Percentiles rank a stretch among this genome's conserved stretches.
These are phyloP conservation scores for Eulemur mongoz DNA, from an alignment of 2,797 vertebrate genomes.

Conservation along the genomic window DNA sequence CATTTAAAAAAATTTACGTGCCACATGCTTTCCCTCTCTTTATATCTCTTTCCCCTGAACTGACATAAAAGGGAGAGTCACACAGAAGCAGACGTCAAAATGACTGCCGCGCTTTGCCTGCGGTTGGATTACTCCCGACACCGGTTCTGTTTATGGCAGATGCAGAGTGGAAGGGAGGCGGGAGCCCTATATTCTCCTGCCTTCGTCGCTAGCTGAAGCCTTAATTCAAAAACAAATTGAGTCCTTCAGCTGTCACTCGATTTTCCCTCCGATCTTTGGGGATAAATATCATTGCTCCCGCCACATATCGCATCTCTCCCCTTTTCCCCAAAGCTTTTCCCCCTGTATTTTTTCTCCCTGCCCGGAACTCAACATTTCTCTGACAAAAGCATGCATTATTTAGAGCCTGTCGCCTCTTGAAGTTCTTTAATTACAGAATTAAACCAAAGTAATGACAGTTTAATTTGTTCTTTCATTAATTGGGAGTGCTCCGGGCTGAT, in stretches of 20 bases:
- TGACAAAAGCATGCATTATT: constrained; percentile 76
- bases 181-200: neutral
- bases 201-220: constrained; percentile 25
- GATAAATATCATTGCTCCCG: neutral
- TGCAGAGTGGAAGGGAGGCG: neutral
- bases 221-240: constrained; percentile 63
- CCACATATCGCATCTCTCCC: neutral
- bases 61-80: constrained; percentile 49
- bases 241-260: constrained; percentile 60
- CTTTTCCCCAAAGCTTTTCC: neutral
- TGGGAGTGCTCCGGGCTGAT: constrained; percentile 70
- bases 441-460: constrained; percentile 77
- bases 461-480: constrained; percentile 80
- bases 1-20: neutral
- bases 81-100: constrained; percentile 54
- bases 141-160: constrained; percentile 3
- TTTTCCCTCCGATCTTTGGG: neutral
- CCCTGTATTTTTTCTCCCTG: neutral
- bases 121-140: neutral
- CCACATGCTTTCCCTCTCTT: neutral
- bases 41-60: neutral
- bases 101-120: neutral
- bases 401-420: constrained; percentile 73
- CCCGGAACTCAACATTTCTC: constrained; percentile 48
- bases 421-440: constrained; percentile 81